phyloP scores from a whole-genome alignment of 2,888 invertebrate species.

The Geophilus truncorum region DNA sequence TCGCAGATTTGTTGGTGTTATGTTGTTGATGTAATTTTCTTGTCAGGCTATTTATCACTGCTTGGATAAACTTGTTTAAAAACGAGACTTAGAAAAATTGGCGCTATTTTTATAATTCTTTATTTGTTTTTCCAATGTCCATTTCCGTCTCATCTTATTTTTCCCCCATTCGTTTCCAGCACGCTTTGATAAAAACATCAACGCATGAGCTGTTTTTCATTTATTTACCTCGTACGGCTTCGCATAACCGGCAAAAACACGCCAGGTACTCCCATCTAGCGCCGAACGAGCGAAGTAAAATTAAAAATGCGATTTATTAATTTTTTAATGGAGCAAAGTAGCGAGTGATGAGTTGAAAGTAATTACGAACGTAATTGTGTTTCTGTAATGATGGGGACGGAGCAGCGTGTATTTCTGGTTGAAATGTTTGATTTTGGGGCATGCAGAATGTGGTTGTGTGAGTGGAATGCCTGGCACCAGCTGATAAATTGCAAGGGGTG shows the following conservation, averaged over 20 bases:
- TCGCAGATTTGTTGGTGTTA: not conserved
- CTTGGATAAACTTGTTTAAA: slow-evolving; percentile 20
- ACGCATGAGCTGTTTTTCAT: not conserved
- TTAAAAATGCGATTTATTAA: not conserved
- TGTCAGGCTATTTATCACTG: slow-evolving; percentile 16
- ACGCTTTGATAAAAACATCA: not conserved
- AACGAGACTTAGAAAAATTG: not conserved
- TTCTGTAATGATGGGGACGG: slow-evolving; percentile 1
- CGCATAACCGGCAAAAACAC: not conserved
- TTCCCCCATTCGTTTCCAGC: no score
- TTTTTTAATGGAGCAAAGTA: not conserved
- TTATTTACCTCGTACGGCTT: not conserved
- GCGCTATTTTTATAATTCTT: not conserved
- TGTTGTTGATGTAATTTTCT: not conserved
- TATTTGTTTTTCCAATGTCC: not conserved
- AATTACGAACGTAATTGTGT: slow-evolving; percentile 1
- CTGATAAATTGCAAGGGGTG: slow-evolving; percentile 27
- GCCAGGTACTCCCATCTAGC: not conserved
- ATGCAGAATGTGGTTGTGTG: slow-evolving; percentile 16
- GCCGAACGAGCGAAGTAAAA: not conserved
- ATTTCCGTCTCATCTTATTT: no score
- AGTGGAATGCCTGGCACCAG: slow-evolving; percentile 14
- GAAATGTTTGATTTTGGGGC: slow-evolving; percentile 27
- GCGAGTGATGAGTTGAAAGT: not conserved
- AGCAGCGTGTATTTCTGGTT: slow-evolving; percentile 21